Evolutionary conservation across 2,797 vertebrate species (phyloP).

Genomic region (Podarcis siculus): DNA sequence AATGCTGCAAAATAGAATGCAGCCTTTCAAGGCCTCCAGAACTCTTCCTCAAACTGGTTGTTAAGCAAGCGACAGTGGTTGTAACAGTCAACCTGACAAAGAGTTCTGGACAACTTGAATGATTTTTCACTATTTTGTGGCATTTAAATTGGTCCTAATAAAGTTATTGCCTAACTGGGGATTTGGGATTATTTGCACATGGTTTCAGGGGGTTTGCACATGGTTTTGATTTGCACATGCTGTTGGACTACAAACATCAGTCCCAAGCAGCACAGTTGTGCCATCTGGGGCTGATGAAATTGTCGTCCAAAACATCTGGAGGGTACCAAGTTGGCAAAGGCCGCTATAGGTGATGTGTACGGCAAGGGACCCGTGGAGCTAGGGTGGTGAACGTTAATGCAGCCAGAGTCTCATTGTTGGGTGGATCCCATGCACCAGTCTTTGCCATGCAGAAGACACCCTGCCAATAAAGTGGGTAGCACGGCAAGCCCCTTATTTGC

Average conservation of each 20-base stretch:
- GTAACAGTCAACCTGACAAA: neutral
- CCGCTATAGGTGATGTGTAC: slow-evolving; percentile 25
- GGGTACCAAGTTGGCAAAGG: no score
- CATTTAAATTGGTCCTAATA: neutral
- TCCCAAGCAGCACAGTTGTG: no score
- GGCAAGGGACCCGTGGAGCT: neutral
- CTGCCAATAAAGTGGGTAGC: slow-evolving; percentile 25
- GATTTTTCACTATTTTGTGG: neutral
- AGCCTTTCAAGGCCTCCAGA: neutral
- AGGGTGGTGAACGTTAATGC: slow-evolving; percentile 44
- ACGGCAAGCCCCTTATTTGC: slow-evolving; percentile 60
- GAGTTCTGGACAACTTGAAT: neutral
- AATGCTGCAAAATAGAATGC: neutral
- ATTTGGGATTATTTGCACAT: no score
- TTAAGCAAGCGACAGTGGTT: neutral
- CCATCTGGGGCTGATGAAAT: no score
- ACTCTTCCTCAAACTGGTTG: neutral
- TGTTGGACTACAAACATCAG: no score
- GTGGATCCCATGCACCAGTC: slow-evolving; percentile 43
- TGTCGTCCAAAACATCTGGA: no score
- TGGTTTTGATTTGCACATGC: no score
- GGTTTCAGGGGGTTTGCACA: no score
- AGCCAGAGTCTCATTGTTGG: slow-evolving; percentile 27
- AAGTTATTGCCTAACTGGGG: neutral
- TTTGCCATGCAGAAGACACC: slow-evolving; percentile 44